phyloP scores from a whole-genome alignment of 37 sponge, comb jelly and placozoan genomes.

The Lycopodina hypogea region DNA sequence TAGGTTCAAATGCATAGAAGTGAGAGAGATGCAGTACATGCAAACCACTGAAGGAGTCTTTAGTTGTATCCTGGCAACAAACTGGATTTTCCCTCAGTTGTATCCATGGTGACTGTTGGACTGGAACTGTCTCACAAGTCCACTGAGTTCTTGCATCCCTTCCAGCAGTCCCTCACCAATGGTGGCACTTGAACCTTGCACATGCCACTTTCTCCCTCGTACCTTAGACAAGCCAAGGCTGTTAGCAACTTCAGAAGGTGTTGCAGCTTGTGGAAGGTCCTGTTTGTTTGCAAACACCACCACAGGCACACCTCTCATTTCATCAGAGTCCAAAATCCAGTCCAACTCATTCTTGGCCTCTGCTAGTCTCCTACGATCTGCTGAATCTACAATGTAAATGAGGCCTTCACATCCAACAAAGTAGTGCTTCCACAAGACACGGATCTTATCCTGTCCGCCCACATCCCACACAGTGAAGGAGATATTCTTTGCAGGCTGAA shows the following conservation, averaged over 20 bases:
- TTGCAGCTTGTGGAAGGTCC: conserved; percentile 67
- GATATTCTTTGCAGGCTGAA: conserved; percentile 78
- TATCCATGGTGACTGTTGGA: too few relatives aligned
- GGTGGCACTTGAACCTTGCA: conserved; percentile 82
- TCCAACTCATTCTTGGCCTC: conserved; percentile 71
- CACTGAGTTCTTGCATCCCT: conserved; percentile 60
- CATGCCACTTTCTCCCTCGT: conserved; percentile 69
- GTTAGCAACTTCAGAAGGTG: conserved; percentile 55
- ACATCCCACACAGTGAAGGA: conserved; percentile 97
- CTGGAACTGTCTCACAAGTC: conserved; percentile 73
- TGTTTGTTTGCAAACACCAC: conserved; percentile 89
- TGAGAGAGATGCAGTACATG: too few relatives aligned
- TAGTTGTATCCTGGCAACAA: too few relatives aligned
- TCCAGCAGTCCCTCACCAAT: conserved; percentile 79
- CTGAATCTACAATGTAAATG: conserved; percentile 83
- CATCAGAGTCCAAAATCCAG: conserved; percentile 66
- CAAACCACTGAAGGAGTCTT: too few relatives aligned
- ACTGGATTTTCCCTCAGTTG: too few relatives aligned
- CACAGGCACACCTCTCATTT: conserved; percentile 78
- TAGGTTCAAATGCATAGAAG: too few relatives aligned
- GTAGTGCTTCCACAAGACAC: conserved; percentile 93
- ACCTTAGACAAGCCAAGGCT: conserved; percentile 60
- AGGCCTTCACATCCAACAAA: conserved; percentile 83
- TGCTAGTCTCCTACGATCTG: conserved; percentile 36
- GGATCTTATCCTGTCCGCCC: conserved; percentile 95